Evolutionary conservation across 2,888 invertebrate species (phyloP), one percentile per base, ranked within the genome.

Genomic region (Sinhomidia bicolor): DNA sequence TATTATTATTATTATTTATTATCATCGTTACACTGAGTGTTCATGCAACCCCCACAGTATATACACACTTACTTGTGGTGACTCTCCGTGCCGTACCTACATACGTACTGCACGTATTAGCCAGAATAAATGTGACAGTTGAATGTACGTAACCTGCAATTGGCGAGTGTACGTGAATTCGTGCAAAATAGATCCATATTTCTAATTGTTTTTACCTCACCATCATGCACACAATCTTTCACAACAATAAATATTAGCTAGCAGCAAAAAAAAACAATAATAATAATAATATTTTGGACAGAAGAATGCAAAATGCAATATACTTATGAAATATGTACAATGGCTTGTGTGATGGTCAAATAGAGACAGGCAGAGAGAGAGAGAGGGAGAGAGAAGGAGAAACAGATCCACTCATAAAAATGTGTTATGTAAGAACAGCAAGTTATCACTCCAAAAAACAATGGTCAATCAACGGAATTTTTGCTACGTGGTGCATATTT

Each of bases 391-490:
- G 26, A 62, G 29, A 36, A 36, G 17, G 51, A n/a, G 17, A 54
- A 1, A 12, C 2, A 9, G 26, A 62, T 26, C 26, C 65, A 65
- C 65, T 26, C 1, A 26, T 1, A 68, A 68, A 36, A 36, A n/a
- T 14, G 3, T 32, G 36, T 68, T 68, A 41, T 68, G 62, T 32
- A 62, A 62, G 41, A 5, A 36, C 36, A 36, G n/a, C 62, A 32
- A 68, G 68, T 68, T 68, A 41, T 41, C 68, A 32, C 68, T 36
- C 36, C 68, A 68, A 68, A 29, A 29, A 41, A 68, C 68, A 68
- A 68, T 68, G 68, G 68, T 68, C 68, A 68, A 68, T 68, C 68
- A 68, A 68, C 68, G 14, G 20, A 36, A 17, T 32, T 41, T 41
- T 41, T 41, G 36, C 17, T 17, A 1, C 29, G 26, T 68, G 68